Percentiles rank a stretch among this genome's conserved stretches.
These are phyloP conservation scores for Trachelipus rathkii DNA, from an alignment of 1,140 invertebrate species.

Conservation along the genomic window DNA sequence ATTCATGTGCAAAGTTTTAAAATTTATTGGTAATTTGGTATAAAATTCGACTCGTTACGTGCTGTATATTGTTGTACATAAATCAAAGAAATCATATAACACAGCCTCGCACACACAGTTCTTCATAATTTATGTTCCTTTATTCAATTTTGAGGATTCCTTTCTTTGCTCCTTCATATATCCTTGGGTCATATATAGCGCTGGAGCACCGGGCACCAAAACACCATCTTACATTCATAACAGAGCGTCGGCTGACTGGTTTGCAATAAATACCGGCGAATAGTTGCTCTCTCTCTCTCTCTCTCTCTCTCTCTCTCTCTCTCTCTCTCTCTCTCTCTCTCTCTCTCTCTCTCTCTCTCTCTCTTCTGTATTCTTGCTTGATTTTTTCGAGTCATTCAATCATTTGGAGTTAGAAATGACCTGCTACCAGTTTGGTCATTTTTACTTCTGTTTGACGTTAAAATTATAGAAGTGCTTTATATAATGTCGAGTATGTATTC, in stretches of 20 bases:
- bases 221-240: slow-evolving; percentile 7
- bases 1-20: slow-evolving; percentile 11
- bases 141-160: slow-evolving; percentile 7
- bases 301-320: no score
- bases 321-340: no score
- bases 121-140: slow-evolving; percentile 5
- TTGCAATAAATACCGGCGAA: slow-evolving; percentile 4
- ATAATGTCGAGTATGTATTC: background rate
- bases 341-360: no score
- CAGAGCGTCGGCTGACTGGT: slow-evolving; percentile 3
- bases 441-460: background rate
- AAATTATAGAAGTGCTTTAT: background rate
- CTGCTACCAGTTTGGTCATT: background rate
- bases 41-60: slow-evolving; percentile 10
- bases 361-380: background rate
- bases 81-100: slow-evolving; percentile 12
- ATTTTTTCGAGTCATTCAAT: background rate
- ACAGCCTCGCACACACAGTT: background rate
- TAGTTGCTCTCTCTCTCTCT: background rate
- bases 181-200: slow-evolving; percentile 6
- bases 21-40: slow-evolving; percentile 9
- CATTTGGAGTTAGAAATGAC: background rate
- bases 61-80: slow-evolving; percentile 7
- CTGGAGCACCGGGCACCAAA: background rate
- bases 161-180: slow-evolving; percentile 8